Evolutionary conservation across 2,113 vertebrate genomes (phyloP), one percentile per base, ranked within the genome.

Genomic region (Lathamus discolor): DNA sequence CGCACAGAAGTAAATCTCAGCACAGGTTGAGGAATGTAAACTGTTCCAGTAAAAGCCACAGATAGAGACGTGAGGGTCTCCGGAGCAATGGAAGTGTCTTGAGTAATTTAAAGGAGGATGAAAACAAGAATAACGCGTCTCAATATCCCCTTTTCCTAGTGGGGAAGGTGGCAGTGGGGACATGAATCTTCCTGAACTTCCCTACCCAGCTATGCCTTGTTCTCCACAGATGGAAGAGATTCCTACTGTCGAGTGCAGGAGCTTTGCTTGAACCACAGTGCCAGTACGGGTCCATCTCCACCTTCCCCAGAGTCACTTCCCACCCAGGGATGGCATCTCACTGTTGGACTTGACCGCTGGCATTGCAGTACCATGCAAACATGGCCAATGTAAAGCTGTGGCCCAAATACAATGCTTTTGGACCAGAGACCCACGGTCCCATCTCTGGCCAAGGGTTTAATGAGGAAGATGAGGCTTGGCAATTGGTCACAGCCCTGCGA

Each of bases 351-450:
- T 0, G 4, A 70, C 6, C 1, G 0, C 7, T 17, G 54, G 23
- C 54, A 13, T 15, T 19, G 7, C 14, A 35, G 3, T 7, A 12
- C 29, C 27, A 2, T 1, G 5, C 13, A 4, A 0, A 0, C 17
- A 13, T 22, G 33, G 39, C 78, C 62, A 59, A 9, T 2, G 29
- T n/a, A 59, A 86, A 77, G 31, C 86, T 49, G 31, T 19, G 55
- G 49, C 76, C 68, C 54, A 76, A 67, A 77, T 49, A 15, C 92
- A 75, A 37, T 16, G 13, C 7, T 33, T 46, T 24, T 78, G 77
- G 66, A 39, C 31, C 54, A 1, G 1, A 67, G 61, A 80, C 39
- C 61, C 41, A 4, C 3, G 13, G 37, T 31, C 52, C 10, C 2
- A 8, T 24, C 61, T 51, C 64, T 43, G 16, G 39, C 61, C 76